Evolutionary conservation across 2,888 invertebrate species (phyloP), one percentile per base, ranked within the genome.

Genomic region (Morpho helenor): DNA sequence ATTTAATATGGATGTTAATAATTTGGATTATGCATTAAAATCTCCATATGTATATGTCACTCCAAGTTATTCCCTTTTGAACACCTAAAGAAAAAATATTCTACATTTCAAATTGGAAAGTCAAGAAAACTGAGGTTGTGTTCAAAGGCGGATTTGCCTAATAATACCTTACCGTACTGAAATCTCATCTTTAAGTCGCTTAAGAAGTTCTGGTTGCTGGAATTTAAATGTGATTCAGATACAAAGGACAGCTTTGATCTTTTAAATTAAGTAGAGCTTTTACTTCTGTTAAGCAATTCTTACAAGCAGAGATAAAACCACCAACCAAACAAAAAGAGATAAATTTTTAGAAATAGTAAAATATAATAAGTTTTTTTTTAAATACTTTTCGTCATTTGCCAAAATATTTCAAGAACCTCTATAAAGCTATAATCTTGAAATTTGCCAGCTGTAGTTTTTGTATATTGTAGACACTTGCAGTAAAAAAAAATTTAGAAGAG

Each of bases 211-310:
- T 57, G 64, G 66, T 64, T 54, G 62, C 63, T 68, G 59, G 53
- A 72, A 70, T 68, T 75, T 68, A 65, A 67, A 70, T 67, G 65
- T 68, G 66, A 70, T 67, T 75, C 61, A 67, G 65, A 57, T 62
- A 67, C 61, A 62, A 68, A 69, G 67, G 67, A 56, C 43, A 64
- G 60, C 64, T 66, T 55, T 64, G 61, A 52, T 61, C 52, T 63
- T 59, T 54, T 58, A 56, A 22, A 59, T 63, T 51, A 56, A 51
- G 39, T 46, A 48, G 8, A 43, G 52, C 51, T 10, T 57, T 43
- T 57, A 40, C 43, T 45, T 41, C 23, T 44, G 16, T 23, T 44
- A 9, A 40, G 10, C 51, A 55, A 47, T 55, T 57, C 10, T 48
- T 40, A 23, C 40, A 23, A 23, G 40, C 45, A 43, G 48, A 49